Percentiles rank a stretch among this genome's conserved stretches.
These are phyloP conservation scores for Chloropsis hardwickii DNA, from an alignment of 2,113 vertebrate genomes.

Conservation along the genomic window DNA sequence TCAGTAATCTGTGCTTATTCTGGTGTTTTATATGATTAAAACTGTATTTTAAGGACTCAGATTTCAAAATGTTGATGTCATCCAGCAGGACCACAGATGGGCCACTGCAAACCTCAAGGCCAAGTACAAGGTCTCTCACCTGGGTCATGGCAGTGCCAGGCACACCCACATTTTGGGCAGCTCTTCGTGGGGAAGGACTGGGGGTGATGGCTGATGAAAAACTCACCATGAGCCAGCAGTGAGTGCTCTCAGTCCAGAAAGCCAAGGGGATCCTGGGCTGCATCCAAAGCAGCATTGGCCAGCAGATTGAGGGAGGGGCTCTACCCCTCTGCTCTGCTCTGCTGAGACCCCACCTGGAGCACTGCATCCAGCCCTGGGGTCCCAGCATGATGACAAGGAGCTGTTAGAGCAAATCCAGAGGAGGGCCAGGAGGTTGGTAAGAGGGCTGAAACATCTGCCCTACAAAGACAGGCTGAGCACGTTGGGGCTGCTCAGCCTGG, in stretches of 20 bases:
- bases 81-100: not conserved
- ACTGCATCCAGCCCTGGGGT: not conserved
- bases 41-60: not conserved
- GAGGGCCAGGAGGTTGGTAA: not conserved
- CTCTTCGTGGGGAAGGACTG: not conserved
- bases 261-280: not conserved
- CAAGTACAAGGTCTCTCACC: not conserved
- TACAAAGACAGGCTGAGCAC: not conserved
- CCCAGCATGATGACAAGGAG: not conserved
- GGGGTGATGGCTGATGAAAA: not conserved
- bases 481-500: not conserved
- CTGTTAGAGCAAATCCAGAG: not conserved
- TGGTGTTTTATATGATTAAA: not conserved
- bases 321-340: not conserved
- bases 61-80: not conserved
- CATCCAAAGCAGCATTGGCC: not conserved
- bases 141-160: not conserved
- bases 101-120: not conserved
- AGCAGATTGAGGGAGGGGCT: not conserved
- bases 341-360: not conserved
- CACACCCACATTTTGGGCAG: not conserved
- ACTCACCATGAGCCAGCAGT: rapidly evolving
- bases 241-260: not conserved
- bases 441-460: not conserved
- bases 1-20: not conserved